Percentiles rank a stretch among this genome's conserved stretches.
Conservation (phyloP, 2,888 invertebrate species). For the Marronus borbonicus region DNA sequence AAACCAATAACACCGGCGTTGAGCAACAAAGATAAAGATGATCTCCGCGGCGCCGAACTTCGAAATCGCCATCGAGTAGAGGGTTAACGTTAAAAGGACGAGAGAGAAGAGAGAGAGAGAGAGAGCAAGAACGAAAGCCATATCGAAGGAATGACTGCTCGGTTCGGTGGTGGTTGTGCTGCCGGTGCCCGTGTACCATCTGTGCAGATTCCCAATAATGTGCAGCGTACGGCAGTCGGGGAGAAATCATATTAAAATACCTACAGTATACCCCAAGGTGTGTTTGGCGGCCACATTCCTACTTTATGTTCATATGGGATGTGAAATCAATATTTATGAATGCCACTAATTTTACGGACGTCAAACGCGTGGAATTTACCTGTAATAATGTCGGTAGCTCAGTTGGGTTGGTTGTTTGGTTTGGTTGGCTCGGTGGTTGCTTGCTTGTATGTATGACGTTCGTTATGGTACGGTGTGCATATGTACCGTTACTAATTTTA, state of each 20-base stretch:
- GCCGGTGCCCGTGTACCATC: slow-evolving; percentile 63
- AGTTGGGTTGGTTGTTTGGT: not conserved
- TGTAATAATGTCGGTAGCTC: slow-evolving; percentile 19
- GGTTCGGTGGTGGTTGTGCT: too few species aligned
- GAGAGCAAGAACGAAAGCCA: slow-evolving; percentile 55
- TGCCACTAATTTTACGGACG: slow-evolving; percentile 54
- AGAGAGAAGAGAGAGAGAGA: slow-evolving; percentile 48
- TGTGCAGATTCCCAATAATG: slow-evolving; percentile 70
- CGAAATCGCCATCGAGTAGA: too few species aligned
- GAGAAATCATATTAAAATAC: slow-evolving; percentile 69
- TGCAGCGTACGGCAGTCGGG: slow-evolving; percentile 68
- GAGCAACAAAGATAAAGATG: slow-evolving; percentile 54
- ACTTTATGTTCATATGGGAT: slow-evolving; percentile 64
- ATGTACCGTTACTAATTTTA: too few species aligned
- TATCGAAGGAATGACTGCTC: slow-evolving; percentile 63
- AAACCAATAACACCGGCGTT: slow-evolving; percentile 65
- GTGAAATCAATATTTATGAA: slow-evolving; percentile 61
- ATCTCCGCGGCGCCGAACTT: slow-evolving; percentile 39
- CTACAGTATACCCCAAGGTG: slow-evolving; percentile 67
- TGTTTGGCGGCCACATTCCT: slow-evolving; percentile 67
- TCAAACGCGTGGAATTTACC: slow-evolving; percentile 40
- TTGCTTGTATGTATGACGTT: too few species aligned
- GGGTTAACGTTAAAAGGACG: not conserved
- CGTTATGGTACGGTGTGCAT: too few species aligned
- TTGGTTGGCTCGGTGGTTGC: too few species aligned